phyloP scores from a whole-genome alignment of 2,113 vertebrate species.

The Anhinga rufa region DNA sequence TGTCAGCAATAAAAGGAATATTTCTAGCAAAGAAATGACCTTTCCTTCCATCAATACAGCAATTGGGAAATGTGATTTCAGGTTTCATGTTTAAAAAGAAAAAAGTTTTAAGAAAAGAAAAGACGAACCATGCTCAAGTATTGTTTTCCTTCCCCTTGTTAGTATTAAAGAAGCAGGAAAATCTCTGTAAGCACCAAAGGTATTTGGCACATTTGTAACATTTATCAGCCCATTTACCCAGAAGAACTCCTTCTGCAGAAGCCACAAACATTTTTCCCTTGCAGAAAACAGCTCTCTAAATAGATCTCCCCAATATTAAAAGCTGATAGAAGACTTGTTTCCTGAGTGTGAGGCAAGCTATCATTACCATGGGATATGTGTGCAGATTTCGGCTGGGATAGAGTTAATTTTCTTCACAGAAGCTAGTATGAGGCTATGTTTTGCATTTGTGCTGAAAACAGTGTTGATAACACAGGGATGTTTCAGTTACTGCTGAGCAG shows the following conservation, averaged over 20 bases:
- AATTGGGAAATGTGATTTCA: background rate
- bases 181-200: background rate
- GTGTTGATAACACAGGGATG: background rate
- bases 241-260: background rate
- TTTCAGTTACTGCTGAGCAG: background rate
- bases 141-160: background rate
- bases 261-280: background rate
- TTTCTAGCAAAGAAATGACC: conserved; percentile 17
- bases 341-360: background rate
- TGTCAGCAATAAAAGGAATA: conserved; percentile 37
- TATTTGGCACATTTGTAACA: background rate
- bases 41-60: conserved; percentile 18
- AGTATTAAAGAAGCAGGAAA: background rate
- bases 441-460: background rate
- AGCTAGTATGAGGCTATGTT: background rate
- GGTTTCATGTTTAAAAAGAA: background rate
- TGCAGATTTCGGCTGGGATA: background rate
- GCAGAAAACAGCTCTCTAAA: background rate
- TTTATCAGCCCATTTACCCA: background rate
- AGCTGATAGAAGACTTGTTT: background rate
- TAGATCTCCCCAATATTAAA: background rate
- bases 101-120: background rate
- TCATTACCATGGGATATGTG: background rate
- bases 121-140: background rate
- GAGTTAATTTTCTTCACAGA: background rate